Evolutionary conservation across 2,113 vertebrate species (phyloP).

Genomic region (Tinamus guttatus): DNA sequence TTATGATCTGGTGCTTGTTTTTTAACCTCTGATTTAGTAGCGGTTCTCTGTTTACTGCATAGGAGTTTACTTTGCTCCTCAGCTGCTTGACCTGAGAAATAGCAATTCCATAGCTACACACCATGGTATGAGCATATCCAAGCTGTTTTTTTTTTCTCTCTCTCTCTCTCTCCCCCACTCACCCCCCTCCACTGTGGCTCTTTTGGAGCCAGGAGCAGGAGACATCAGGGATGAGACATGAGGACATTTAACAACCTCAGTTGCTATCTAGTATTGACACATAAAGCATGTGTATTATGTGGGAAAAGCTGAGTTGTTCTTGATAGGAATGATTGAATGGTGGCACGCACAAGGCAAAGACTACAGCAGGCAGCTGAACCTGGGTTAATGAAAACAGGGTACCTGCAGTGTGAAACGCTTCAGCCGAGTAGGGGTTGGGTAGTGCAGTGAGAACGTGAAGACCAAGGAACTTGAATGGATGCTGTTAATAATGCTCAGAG

Average conservation of each 20-base stretch:
- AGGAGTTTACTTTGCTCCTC: background rate
- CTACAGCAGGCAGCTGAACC: background rate
- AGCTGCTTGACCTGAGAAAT: background rate
- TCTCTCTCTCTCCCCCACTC: background rate
- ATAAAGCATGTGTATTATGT: accelerated
- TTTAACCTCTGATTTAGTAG: background rate
- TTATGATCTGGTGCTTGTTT: too few species aligned
- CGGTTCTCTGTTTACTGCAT: background rate
- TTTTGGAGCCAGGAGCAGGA: background rate
- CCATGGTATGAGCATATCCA: accelerated
- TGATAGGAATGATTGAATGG: accelerated
- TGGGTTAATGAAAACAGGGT: background rate
- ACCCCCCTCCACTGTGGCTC: background rate
- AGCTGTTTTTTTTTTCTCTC: background rate
- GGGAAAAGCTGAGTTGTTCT: background rate
- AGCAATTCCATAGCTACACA: accelerated
- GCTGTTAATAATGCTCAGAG: background rate
- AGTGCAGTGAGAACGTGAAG: background rate
- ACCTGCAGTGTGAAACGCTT: background rate
- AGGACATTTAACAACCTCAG: background rate
- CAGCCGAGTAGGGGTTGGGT: background rate
- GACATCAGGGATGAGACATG: background rate
- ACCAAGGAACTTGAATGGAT: background rate
- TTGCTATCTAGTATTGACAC: background rate
- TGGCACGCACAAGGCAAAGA: background rate